Evolutionary conservation across 2,888 invertebrate genomes (phyloP).

Genomic region (Lymantria monacha): DNA sequence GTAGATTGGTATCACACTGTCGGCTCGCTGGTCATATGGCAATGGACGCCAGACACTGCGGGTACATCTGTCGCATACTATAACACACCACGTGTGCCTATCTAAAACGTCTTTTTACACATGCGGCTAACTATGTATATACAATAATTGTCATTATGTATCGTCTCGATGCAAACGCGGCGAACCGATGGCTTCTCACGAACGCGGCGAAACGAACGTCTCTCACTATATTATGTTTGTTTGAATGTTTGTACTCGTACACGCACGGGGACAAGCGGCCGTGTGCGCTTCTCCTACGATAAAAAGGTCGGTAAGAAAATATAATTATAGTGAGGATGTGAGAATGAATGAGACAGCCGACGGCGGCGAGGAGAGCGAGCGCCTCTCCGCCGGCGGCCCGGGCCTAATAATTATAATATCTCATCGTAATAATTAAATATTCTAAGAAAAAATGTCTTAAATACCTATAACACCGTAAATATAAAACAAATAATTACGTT

Average conservation of each 20-base stretch:
- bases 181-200: slow-evolving; percentile 81
- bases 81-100: slow-evolving; percentile 50
- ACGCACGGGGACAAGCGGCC: slow-evolving; percentile 78
- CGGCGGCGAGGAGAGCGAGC: slow-evolving; percentile 55
- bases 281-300: slow-evolving; percentile 77
- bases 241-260: slow-evolving; percentile 66
- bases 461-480: slow-evolving; percentile 82
- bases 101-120: slow-evolving; percentile 69
- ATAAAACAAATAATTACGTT: slow-evolving; percentile 82
- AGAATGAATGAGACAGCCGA: slow-evolving; percentile 74
- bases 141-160: slow-evolving; percentile 69
- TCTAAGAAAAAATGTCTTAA: slow-evolving; percentile 83
- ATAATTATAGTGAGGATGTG: slow-evolving; percentile 81
- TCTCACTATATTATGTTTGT: slow-evolving; percentile 72
- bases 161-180: slow-evolving; percentile 75
- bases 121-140: slow-evolving; percentile 80
- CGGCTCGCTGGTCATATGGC: slow-evolving; percentile 31
- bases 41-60: slow-evolving; percentile 30
- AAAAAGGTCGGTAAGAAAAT: slow-evolving; percentile 81
- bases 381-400: slow-evolving; percentile 62
- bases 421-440: slow-evolving; percentile 81
- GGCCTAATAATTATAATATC: slow-evolving; percentile 78
- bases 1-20: slow-evolving; percentile 19
- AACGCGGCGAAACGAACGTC: slow-evolving; percentile 73
- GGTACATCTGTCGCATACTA: slow-evolving; percentile 45